Conservation (phyloP, 2,888 invertebrate genomes). For the Lutraria lutraria region DNA sequence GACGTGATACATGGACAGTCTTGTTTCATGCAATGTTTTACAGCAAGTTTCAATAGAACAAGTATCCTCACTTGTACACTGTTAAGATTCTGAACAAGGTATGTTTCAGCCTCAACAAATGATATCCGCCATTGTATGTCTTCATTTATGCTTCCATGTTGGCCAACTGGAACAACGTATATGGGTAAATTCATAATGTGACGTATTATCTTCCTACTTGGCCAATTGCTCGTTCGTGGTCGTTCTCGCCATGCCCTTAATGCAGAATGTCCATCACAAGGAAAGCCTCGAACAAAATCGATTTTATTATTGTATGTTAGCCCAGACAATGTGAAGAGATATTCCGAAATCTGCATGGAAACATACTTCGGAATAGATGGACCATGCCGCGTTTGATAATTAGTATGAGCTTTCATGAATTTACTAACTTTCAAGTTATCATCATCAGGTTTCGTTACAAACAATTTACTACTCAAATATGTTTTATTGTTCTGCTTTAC, state of each 20-base stretch:
- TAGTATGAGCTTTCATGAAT: background rate
- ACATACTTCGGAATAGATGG: conserved; percentile 36
- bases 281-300: conserved; percentile 36
- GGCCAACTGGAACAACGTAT: conserved; percentile 39
- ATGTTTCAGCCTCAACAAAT: conserved; percentile 42
- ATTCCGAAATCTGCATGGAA: background rate
- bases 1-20: conserved; percentile 36
- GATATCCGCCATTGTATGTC: conserved; percentile 55
- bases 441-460: conserved; percentile 15
- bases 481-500: background rate
- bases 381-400: conserved; percentile 15
- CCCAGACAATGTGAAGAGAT: background rate
- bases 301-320: background rate
- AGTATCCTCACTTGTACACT: conserved; percentile 42
- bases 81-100: conserved; percentile 45
- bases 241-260: conserved; percentile 17
- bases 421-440: conserved; percentile 10
- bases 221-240: conserved; percentile 13
- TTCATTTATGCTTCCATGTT: conserved; percentile 1
- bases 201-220: background rate
- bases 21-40: conserved; percentile 32
- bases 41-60: conserved; percentile 41
- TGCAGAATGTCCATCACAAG: background rate
- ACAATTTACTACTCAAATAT: conserved; percentile 21
- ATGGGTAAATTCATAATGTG: conserved; percentile 27